Evolutionary conservation across 2,888 invertebrate species (phyloP), one percentile per base, ranked within the genome.

Genomic region (Brachyopa scutellaris): DNA sequence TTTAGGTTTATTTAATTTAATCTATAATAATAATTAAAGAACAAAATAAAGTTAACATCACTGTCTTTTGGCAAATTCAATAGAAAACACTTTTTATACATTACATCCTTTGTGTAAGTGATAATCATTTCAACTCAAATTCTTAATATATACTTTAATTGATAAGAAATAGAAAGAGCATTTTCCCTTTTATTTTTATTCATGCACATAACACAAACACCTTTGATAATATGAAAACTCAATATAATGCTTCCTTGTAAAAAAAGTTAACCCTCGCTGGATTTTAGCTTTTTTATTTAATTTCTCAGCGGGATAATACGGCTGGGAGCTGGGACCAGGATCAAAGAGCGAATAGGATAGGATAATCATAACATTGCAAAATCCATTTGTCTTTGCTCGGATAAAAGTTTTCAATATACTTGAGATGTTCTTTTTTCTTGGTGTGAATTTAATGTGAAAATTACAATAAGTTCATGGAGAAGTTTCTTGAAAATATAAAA

Each of bases 361-460:
- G 74, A 80, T 74, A 74, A 74, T 74, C 79, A 74, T 57, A 74
- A 80, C 74, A 74, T 80, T 69, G 67, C 59, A 74, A 74, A 69
- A 80, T 74, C 79, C 74, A 80, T 80, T 80, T 80, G 74, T 74
- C 74, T 80, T 80, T 80, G 49, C 49, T 62, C 9, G 69, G 67
- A 80, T 74, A 80, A 80, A 80, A 80, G 49, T 80, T 80, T 80
- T 74, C 79, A 80, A 80, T 80, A 74, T 73, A 74, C 74, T 74
- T 74, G 40, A 74, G 62, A 74, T 74, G 62, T 69, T 80, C 55
- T 57, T 80, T 74, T 62, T 69, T 69, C 7, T 67, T 79, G 73
- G 73, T 55, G 55, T 62, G 42, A 74, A 69, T 74, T 80, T 69
- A 69, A 74, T 80, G 79, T 64, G 57, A 74, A 74, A 80, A 80